phyloP scores from a whole-genome alignment of 2,113 vertebrate species.

The Pionites leucogaster region DNA sequence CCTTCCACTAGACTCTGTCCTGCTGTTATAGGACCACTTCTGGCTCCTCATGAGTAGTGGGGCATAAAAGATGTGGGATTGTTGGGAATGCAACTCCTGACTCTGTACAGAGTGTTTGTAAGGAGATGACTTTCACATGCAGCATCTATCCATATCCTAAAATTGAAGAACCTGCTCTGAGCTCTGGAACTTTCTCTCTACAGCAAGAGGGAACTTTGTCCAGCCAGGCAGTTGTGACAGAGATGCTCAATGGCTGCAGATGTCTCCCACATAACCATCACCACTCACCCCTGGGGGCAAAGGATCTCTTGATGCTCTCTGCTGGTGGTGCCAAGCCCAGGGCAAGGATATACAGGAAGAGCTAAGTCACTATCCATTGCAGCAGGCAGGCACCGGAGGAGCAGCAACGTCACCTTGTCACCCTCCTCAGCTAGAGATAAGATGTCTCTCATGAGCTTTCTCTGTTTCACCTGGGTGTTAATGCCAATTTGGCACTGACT shows the following conservation, averaged over 20 bases:
- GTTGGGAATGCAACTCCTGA: neutral
- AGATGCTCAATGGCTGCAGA: neutral
- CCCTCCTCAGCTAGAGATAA: neutral
- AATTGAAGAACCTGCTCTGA: neutral
- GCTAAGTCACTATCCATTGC: neutral
- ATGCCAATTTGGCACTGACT: neutral
- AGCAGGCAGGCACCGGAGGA: neutral
- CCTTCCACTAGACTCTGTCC: neutral
- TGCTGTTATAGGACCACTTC: neutral
- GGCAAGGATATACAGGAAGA: neutral
- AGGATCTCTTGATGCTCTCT: neutral
- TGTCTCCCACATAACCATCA: neutral
- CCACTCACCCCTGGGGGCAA: neutral
- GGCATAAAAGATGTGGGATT: neutral
- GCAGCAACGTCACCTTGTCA: neutral
- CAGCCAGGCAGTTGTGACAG: neutral
- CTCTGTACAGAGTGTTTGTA: neutral
- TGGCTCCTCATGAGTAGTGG: neutral
- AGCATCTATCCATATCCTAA: neutral
- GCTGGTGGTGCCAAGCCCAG: neutral
- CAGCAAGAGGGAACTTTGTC: neutral
- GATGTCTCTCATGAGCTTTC: neutral
- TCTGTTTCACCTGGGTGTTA: neutral
- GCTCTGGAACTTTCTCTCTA: neutral
- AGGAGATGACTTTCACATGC: neutral